Percentiles rank a stretch among this genome's conserved stretches.
Conservation (phyloP, 2,888 invertebrate genomes). For the Platypus cylindrus region DNA sequence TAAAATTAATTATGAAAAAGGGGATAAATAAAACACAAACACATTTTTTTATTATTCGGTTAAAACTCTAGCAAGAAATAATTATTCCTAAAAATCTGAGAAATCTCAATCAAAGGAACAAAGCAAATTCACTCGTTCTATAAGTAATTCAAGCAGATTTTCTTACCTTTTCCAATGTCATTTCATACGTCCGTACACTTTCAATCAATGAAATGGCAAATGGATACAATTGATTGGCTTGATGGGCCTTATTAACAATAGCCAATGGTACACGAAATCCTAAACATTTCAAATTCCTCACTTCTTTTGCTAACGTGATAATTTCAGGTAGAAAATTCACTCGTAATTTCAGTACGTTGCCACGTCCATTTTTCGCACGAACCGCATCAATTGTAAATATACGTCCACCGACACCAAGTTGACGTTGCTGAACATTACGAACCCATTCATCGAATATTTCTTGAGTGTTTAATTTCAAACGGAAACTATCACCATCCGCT, state of each 20-base stretch:
- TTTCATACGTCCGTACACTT: constrained; percentile 92
- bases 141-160: too few relatives aligned
- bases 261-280: constrained; percentile 95
- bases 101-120: background rate
- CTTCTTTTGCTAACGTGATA: constrained; percentile 96
- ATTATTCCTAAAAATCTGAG: constrained; percentile 1
- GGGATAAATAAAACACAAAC: too few relatives aligned
- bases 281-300: constrained; percentile 87
- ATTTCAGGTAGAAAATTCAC: constrained; percentile 97
- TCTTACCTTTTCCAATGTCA: constrained; percentile 91
- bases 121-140: too few relatives aligned
- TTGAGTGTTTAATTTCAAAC: constrained; percentile 88
- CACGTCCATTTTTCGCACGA: constrained; percentile 62
- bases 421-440: constrained; percentile 83
- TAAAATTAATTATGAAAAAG: too few relatives aligned
- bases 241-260: constrained; percentile 98
- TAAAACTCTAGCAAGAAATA: background rate
- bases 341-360: constrained; percentile 76
- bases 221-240: constrained; percentile 95
- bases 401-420: constrained; percentile 84
- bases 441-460: constrained; percentile 99
- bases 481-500: constrained; percentile 95
- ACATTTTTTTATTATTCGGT: background rate
- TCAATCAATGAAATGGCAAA: constrained; percentile 97
- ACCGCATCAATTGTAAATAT: constrained; percentile 88